Evolutionary conservation across 2,797 vertebrate species (phyloP), one percentile per base, ranked within the genome.

Genomic region (Caiman crocodilus): DNA sequence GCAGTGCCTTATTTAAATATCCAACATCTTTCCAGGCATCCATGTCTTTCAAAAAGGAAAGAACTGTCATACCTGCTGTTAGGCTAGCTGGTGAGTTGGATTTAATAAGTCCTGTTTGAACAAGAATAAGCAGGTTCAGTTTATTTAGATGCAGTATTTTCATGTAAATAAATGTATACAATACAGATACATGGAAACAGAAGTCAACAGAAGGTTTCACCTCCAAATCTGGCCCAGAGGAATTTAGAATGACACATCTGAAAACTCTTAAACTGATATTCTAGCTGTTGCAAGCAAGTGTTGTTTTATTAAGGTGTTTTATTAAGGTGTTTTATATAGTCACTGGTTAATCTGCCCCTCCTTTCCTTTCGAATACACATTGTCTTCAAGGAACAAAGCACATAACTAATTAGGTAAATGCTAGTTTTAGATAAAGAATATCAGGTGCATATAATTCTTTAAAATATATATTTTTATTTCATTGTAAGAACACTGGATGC

Each of bases 1-100:
- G 42, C 89, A 76, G 88, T 90, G 89, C 67, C 91, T 90, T 92
- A 86, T 91, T 95, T 87, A 94, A 95, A 95, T 96, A 91, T 94
- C 96, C 96, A 92, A 18, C 87, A 85, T 80, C 92, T 93, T 90
- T 75, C 25, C 79, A 79, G 90, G 30, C 69, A 56, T 80, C 28
- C 6, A 30, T 93, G 93, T 55, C 5, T 57, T 85, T 75, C 79
- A 91, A 85, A 85, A 59, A 25, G 25, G 71, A 80, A 76, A 64
- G 71, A 65, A 50, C 28, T 84, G 90, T 87, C 50, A 0, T 5
- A 30, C 63, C 85, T 90, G 76, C 28, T 83, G 2, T 67, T 60
- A 8, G 14, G 25, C 42, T 83, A 85, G 75, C 76, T 76, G 5
- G 30, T 59, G 82, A 84, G 56, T 28, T 89, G 85, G 69, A 71